Evolutionary conservation across 2,113 vertebrate genomes (phyloP).

Genomic region (Chrysochloris asiatica): DNA sequence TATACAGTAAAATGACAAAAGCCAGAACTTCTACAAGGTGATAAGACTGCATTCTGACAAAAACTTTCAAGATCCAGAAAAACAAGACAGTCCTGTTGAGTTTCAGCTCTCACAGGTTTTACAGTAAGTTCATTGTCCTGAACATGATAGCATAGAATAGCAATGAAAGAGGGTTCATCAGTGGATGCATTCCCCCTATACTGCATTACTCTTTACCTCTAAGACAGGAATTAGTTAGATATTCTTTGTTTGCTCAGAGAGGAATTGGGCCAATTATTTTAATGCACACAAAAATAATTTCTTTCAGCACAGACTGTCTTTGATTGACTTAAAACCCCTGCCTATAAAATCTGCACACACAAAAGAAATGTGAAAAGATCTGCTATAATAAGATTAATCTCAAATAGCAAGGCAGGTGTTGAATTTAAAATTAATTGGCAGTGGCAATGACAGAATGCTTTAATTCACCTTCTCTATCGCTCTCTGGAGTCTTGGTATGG

Average conservation of each 20-base stretch:
- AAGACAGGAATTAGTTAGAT: constrained; percentile 59
- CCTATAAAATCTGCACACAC: constrained; percentile 59
- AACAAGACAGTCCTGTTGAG: not conserved
- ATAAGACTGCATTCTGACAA: not conserved
- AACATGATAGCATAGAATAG: constrained; percentile 26
- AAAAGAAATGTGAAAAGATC: constrained; percentile 57
- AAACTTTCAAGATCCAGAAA: not conserved
- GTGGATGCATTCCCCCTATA: constrained; percentile 57
- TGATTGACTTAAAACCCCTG: constrained; percentile 68
- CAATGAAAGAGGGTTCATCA: constrained; percentile 55
- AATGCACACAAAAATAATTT: constrained; percentile 64
- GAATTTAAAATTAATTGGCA: constrained; percentile 61
- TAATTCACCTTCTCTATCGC: not conserved
- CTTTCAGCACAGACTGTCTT: constrained; percentile 47
- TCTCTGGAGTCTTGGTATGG: no score
- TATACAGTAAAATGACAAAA: not conserved
- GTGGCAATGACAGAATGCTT: constrained; percentile 10
- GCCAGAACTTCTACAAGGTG: not conserved
- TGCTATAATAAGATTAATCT: constrained; percentile 66
- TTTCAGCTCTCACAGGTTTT: not conserved
- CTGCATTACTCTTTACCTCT: constrained; percentile 49
- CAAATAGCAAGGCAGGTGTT: constrained; percentile 57
- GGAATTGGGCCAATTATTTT: constrained; percentile 64
- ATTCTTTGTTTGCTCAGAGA: constrained; percentile 70
- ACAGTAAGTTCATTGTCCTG: constrained; percentile 64